phyloP scores from a whole-genome alignment of 2,888 invertebrate species.

The Eupeodes latifasciatus region DNA sequence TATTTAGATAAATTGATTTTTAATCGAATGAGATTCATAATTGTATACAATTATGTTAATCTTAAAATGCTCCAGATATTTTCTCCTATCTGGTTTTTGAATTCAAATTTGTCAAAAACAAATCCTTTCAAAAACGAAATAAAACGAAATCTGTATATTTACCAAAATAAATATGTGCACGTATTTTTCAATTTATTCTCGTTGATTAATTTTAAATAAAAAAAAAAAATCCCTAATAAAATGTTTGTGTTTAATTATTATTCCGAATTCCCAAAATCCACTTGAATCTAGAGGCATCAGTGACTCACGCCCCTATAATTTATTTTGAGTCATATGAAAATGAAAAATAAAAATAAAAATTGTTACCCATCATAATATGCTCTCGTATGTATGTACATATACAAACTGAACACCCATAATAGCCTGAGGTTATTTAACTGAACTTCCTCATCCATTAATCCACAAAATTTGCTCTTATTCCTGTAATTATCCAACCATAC shows the following conservation, averaged over 20 bases:
- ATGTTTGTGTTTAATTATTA: not conserved
- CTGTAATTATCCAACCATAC: slow-evolving; percentile 63
- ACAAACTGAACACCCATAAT: slow-evolving; percentile 4
- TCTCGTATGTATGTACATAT: too few relatives aligned
- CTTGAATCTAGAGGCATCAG: not conserved
- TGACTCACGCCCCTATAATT: not conserved
- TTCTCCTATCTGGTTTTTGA: too few relatives aligned
- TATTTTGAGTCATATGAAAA: not conserved
- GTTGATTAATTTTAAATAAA: not conserved
- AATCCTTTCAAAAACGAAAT: too few relatives aligned
- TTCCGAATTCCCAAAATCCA: not conserved
- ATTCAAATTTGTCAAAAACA: too few relatives aligned
- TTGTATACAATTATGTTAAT: too few relatives aligned
- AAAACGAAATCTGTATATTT: too few relatives aligned
- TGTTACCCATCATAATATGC: slow-evolving; percentile 17
- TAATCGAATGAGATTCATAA: too few relatives aligned
- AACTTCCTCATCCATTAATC: slow-evolving; percentile 71
- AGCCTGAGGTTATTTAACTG: slow-evolving; percentile 54
- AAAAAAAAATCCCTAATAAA: not conserved
- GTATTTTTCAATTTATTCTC: too few relatives aligned
- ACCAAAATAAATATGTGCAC: too few relatives aligned
- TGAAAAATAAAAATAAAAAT: not conserved
- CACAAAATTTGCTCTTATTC: slow-evolving; percentile 47
- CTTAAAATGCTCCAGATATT: too few relatives aligned
- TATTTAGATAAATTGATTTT: too few relatives aligned